These are phyloP conservation scores for Bungarus multicinctus DNA, from an alignment of 2,113 vertebrate genomes.

Conservation along the genomic window DNA sequence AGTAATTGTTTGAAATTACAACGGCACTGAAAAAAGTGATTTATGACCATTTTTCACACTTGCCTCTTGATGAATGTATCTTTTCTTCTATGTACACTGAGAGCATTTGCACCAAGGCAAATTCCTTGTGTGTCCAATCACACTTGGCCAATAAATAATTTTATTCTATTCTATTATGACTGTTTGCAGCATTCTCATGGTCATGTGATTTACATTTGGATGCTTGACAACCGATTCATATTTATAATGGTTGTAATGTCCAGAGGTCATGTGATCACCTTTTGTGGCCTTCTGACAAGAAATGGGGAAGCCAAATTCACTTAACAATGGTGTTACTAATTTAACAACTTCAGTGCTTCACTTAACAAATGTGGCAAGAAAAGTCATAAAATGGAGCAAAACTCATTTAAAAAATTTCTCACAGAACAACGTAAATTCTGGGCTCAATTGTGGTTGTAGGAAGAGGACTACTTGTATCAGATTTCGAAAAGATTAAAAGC, in stretches of 20 bases:
- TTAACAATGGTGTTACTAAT: background rate
- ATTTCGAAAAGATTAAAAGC: background rate
- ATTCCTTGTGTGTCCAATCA: too few relatives aligned
- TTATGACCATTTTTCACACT: background rate
- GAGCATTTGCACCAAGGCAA: too few relatives aligned
- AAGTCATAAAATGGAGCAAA: background rate
- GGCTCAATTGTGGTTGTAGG: background rate
- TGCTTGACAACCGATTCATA: background rate
- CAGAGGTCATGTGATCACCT: background rate
- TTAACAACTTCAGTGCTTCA: background rate
- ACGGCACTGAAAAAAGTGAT: background rate
- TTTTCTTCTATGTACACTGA: too few relatives aligned
- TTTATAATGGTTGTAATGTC: background rate
- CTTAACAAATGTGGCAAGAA: background rate
- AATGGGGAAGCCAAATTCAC: background rate
- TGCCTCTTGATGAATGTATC: too few relatives aligned
- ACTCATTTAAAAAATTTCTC: background rate
- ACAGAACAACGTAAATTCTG: background rate
- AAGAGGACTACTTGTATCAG: background rate
- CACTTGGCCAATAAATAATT: too few relatives aligned
- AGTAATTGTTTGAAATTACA: background rate
- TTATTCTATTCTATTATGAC: background rate
- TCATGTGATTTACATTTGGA: background rate
- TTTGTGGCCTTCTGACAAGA: background rate
- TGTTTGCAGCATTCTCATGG: background rate